phyloP scores from a whole-genome alignment of 2,797 vertebrate species.

The Apodemus agrarius region DNA sequence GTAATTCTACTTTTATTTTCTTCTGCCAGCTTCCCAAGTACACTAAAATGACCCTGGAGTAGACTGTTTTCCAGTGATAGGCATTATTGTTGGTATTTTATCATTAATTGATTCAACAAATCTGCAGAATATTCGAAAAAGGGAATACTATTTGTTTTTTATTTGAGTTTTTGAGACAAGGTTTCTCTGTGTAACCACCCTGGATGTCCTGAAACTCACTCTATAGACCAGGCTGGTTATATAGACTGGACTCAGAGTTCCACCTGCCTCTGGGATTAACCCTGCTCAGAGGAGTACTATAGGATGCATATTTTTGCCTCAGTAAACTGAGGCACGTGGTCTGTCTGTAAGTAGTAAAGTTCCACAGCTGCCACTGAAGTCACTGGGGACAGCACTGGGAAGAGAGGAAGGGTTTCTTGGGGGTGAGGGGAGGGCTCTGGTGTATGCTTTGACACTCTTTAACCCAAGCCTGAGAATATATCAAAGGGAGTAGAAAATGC shows the following conservation, averaged over 20 bases:
- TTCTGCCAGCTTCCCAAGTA: neutral
- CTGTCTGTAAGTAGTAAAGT: neutral
- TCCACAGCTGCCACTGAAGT: slow-evolving; percentile 11
- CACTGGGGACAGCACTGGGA: neutral
- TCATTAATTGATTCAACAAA: neutral
- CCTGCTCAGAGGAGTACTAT: neutral
- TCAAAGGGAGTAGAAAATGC: neutral
- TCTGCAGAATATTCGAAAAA: slow-evolving; percentile 24
- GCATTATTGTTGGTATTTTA: neutral
- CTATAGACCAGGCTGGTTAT: neutral
- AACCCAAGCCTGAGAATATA: neutral
- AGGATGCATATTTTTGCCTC: neutral
- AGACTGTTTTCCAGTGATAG: neutral
- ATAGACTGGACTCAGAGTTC: neutral
- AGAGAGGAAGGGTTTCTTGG: neutral
- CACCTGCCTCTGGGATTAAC: neutral
- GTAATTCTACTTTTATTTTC: slow-evolving; percentile 11
- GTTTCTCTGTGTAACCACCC: neutral
- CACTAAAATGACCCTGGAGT: neutral
- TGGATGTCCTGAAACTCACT: neutral
- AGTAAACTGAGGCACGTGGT: slow-evolving; percentile 43
- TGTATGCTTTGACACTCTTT: neutral
- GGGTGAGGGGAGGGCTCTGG: neutral
- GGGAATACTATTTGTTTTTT: neutral
- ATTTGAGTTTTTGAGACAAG: neutral